Conservation (phyloP, 2,797 vertebrate species). For the Schizopygopsis pylzovi region DNA sequence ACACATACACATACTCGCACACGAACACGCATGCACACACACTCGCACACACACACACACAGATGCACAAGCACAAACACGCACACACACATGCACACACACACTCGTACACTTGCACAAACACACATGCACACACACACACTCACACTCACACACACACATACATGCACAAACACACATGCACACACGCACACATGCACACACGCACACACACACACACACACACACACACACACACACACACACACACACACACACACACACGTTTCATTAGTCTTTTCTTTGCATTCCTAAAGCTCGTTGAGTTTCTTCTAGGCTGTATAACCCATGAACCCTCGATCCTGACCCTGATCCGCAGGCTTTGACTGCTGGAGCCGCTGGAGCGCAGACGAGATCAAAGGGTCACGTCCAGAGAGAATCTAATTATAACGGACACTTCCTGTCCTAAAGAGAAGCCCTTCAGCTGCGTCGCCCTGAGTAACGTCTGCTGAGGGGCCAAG, state of each 20-base stretch:
- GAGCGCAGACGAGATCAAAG: constrained; percentile 72
- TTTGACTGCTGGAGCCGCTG: constrained; percentile 73
- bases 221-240: too few relatives aligned
- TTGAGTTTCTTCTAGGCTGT: neutral
- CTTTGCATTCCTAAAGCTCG: neutral
- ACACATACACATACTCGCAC: too few relatives aligned
- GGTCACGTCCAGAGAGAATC: constrained; percentile 75
- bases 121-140: too few relatives aligned
- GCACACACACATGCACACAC: too few relatives aligned
- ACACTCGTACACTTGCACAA: too few relatives aligned
- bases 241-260: neutral
- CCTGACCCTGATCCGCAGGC: constrained; percentile 73
- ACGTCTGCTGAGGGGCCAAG: constrained; percentile 66
- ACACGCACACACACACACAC: too few relatives aligned
- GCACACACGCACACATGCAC: too few relatives aligned
- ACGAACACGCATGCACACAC: too few relatives aligned
- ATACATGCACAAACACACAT: too few relatives aligned
- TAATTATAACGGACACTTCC: constrained; percentile 83
- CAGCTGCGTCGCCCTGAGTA: constrained; percentile 65
- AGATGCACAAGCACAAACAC: too few relatives aligned
- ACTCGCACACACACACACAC: too few relatives aligned
- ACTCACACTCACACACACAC: too few relatives aligned
- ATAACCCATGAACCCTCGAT: neutral
- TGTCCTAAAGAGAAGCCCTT: constrained; percentile 74
- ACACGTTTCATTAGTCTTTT: neutral